A percentile compares a stretch with the other conserved stretches of the same genome.
These are phyloP conservation scores for Pegea sp. DNA, from an alignment of 23 tunicate species.

Conservation along the genomic window DNA sequence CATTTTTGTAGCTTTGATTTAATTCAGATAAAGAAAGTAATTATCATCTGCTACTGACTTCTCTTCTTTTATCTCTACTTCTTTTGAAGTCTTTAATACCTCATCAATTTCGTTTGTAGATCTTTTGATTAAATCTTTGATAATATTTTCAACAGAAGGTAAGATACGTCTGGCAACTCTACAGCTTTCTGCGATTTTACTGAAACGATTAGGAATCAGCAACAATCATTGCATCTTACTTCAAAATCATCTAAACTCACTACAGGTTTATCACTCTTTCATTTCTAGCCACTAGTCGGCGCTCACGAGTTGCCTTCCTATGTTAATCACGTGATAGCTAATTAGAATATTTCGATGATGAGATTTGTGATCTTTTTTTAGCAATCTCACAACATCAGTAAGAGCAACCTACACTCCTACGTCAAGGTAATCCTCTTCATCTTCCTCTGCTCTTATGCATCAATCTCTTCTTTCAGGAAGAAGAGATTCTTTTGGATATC, in stretches of 20 bases:
- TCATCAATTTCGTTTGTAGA: not conserved
- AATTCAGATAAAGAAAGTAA: too few species aligned
- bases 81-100: not conserved
- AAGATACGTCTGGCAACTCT: slow-evolving; percentile 62
- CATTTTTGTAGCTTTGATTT: too few species aligned
- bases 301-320: too few species aligned
- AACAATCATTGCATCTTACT: slow-evolving; percentile 31
- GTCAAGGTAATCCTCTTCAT: slow-evolving; percentile 19
- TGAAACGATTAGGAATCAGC: slow-evolving; percentile 50
- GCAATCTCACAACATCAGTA: slow-evolving; percentile 22
- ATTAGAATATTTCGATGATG: too few species aligned
- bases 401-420: slow-evolving; percentile 34
- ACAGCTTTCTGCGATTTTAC: slow-evolving; percentile 17
- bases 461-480: slow-evolving; percentile 25
- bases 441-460: not conserved
- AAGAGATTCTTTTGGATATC: slow-evolving; percentile 90
- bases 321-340: too few species aligned
- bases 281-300: not conserved
- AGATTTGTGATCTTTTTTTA: not conserved
- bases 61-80: not conserved
- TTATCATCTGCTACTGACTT: too few species aligned
- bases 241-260: slow-evolving; percentile 33
- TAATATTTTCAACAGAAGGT: slow-evolving; percentile 15
- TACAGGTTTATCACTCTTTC: slow-evolving; percentile 25
- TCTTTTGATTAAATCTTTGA: not conserved